Conservation (phyloP, 2,797 vertebrate species). For the Potorous gilbertii region DNA sequence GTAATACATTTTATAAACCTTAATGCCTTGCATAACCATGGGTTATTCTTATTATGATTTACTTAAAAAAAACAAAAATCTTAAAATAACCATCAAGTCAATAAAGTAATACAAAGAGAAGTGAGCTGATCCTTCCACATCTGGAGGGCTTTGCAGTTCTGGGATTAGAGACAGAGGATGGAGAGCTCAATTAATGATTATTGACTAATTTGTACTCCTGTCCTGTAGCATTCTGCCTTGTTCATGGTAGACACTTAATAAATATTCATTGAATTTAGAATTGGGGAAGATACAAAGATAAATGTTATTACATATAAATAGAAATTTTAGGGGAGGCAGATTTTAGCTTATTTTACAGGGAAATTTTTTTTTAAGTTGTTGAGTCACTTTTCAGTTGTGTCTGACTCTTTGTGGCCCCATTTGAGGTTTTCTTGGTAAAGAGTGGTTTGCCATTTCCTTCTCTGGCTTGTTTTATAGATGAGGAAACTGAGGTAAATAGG, state of each 20-base stretch:
- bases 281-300: not conserved
- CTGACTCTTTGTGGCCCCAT: not conserved
- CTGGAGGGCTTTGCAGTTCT: not conserved
- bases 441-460: not conserved
- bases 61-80: not conserved
- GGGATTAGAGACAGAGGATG: not conserved
- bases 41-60: not conserved
- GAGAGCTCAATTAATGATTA: not conserved
- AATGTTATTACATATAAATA: not conserved
- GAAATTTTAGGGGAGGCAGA: not conserved
- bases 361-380: not conserved
- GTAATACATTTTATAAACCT: not conserved
- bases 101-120: not conserved
- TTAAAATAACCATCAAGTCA: not conserved
- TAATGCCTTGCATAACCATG: not conserved
- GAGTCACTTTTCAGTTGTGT: not conserved
- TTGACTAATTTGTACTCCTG: not conserved
- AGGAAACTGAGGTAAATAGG: not conserved
- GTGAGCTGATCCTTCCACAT: not conserved
- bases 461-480: not conserved
- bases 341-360: not conserved
- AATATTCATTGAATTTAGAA: not conserved
- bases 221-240: not conserved
- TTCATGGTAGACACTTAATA: not conserved
- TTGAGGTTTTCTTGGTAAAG: not conserved